Evolutionary conservation across 64 coral and sea anemone species (phyloP).

Genomic region (Anthopleura sola): DNA sequence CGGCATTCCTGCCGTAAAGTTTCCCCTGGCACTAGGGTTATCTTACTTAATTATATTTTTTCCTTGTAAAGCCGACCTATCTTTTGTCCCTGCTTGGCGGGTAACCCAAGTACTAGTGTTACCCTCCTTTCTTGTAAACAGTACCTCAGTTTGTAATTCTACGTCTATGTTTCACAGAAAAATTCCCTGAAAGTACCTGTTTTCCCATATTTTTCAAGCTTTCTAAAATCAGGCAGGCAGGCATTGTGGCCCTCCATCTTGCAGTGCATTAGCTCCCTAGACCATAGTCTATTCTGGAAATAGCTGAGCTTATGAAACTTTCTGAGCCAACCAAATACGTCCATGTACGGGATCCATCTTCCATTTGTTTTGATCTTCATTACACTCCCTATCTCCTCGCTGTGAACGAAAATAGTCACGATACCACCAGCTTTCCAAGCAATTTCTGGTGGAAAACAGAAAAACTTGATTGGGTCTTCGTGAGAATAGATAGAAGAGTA

Average conservation of each 20-base stretch:
- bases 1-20: too few species aligned
- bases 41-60: too few species aligned
- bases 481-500: neutral
- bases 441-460: slow-evolving; percentile 8
- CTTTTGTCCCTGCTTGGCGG: too few species aligned
- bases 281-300: neutral
- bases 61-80: too few species aligned
- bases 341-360: slow-evolving; percentile 18
- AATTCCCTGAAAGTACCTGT: slow-evolving; percentile 37
- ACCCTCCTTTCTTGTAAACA: too few species aligned
- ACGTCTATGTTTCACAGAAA: slow-evolving; percentile 14
- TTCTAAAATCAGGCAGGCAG: slow-evolving; percentile 37
- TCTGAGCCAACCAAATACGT: slow-evolving; percentile 5
- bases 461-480: slow-evolving; percentile 9
- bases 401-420: neutral
- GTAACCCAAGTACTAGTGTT: too few species aligned
- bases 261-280: neutral
- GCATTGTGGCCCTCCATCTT: slow-evolving; percentile 25
- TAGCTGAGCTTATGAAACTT: neutral
- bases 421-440: slow-evolving; percentile 38
- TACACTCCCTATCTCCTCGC: neutral
- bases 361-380: slow-evolving; percentile 39
- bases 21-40: too few species aligned
- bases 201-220: slow-evolving; percentile 3
- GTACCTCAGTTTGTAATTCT: too few species aligned